A percentile compares a stretch with the other conserved stretches of the same genome.
Conservation (phyloP, 2,888 invertebrate genomes). For the Miltochrista miniata region DNA sequence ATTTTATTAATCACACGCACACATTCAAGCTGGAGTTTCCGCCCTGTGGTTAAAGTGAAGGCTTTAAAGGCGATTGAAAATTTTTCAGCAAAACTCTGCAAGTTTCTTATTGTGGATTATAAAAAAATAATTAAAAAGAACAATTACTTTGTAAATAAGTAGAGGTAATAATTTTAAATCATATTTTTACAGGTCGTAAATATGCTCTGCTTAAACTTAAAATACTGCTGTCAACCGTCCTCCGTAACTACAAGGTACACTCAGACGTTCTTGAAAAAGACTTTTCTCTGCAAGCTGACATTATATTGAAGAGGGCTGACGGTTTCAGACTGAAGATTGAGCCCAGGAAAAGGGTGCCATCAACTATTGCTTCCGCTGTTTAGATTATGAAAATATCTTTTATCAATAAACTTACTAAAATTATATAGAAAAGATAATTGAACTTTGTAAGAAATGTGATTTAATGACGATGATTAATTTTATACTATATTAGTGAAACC, state of each 20-base stretch:
- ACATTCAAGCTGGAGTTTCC: too few species aligned
- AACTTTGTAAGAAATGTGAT: too few species aligned
- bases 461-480: too few species aligned
- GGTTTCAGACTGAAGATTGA: slow-evolving; percentile 88
- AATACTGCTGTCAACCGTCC: slow-evolving; percentile 87
- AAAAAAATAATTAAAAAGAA: neutral
- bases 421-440: too few species aligned
- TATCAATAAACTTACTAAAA: too few species aligned
- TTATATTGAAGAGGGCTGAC: slow-evolving; percentile 89
- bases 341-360: slow-evolving; percentile 74
- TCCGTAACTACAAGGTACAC: slow-evolving; percentile 86
- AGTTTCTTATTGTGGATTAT: too few species aligned
- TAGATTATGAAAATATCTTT: neutral
- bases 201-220: slow-evolving; percentile 92
- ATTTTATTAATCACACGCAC: too few species aligned
- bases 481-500: too few species aligned
- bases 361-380: slow-evolving; percentile 16
- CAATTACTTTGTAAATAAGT: neutral
- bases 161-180: neutral
- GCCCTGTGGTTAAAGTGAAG: too few species aligned
- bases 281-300: slow-evolving; percentile 88
- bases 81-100: too few species aligned
- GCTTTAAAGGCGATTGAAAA: too few species aligned
- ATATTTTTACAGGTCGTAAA: slow-evolving; percentile 83
- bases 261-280: slow-evolving; percentile 87